phyloP scores from a whole-genome alignment of 2,888 invertebrate species.

The Agriotes lineatus region DNA sequence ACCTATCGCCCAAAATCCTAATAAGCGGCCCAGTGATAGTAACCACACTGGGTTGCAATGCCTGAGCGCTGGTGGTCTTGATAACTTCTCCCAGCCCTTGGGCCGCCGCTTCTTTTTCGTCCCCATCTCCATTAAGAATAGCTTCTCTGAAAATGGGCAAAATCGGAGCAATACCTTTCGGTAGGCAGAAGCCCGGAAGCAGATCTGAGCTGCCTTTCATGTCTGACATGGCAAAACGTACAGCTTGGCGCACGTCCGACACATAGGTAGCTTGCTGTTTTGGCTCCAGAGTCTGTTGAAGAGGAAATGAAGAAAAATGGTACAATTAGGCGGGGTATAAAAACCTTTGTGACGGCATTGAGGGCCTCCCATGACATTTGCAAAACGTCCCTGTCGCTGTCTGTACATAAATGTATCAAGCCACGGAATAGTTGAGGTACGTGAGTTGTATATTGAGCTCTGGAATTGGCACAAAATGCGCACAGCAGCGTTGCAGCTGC shows the following conservation, averaged over 20 bases:
- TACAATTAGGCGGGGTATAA: not conserved
- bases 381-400: constrained; percentile 83
- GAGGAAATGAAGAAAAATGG: constrained; percentile 49
- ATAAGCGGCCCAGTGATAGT: constrained; percentile 98
- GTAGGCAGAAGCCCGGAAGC: constrained; percentile 93
- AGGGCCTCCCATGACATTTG: constrained; percentile 94
- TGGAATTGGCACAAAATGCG: constrained; percentile 90
- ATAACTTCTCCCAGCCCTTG: constrained; percentile 87
- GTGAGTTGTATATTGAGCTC: constrained; percentile 88
- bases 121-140: constrained; percentile 93
- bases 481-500: constrained; percentile 90
- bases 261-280: constrained; percentile 89
- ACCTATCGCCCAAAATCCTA: constrained; percentile 95
- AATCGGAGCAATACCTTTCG: constrained; percentile 91
- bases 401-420: constrained; percentile 86
- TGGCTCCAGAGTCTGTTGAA: constrained; percentile 78
- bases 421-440: constrained; percentile 90
- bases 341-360: constrained; percentile 85
- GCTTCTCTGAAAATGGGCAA: constrained; percentile 96
- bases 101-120: constrained; percentile 95
- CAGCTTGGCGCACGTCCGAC: constrained; percentile 90
- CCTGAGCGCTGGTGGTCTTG: constrained; percentile 84
- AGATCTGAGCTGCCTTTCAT: constrained; percentile 78
- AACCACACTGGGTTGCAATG: constrained; percentile 95
- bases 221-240: constrained; percentile 91